A percentile compares a stretch with the other conserved stretches of the same genome.
phyloP scores from a whole-genome alignment of 2,797 vertebrate genomes.

The Enteromius trimaculatus region DNA sequence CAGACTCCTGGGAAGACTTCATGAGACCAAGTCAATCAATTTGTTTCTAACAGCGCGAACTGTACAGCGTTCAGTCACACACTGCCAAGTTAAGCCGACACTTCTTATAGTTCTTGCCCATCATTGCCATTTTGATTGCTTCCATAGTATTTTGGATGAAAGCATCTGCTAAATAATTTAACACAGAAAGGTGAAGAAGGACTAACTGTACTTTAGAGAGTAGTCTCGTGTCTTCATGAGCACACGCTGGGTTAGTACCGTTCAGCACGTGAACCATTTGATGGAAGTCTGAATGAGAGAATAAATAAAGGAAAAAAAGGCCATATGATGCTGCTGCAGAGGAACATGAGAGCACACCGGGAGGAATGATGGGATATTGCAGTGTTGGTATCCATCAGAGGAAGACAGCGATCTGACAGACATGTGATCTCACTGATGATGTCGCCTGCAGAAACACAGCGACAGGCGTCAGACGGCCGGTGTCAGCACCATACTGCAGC shows the following conservation, averaged over 20 bases:
- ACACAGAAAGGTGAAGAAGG: not conserved
- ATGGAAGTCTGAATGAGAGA: not conserved
- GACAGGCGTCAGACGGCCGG: slow-evolving; percentile 43
- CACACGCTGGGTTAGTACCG: not conserved
- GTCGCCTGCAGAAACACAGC: slow-evolving; percentile 20
- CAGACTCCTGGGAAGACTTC: not conserved
- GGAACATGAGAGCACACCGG: not conserved
- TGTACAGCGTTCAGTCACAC: not conserved
- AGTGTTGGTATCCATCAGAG: not conserved
- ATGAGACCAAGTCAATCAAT: not conserved
- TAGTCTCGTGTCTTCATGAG: no score
- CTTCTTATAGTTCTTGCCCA: no score
- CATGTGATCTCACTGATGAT: slow-evolving; percentile 20
- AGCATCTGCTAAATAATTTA: no score
- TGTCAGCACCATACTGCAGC: no score
- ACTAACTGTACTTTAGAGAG: not conserved
- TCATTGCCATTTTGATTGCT: no score
- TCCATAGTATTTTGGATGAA: no score
- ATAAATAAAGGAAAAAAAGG: not conserved
- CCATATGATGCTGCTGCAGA: not conserved
- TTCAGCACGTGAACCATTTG: not conserved
- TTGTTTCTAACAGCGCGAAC: not conserved
- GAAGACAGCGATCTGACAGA: not conserved
- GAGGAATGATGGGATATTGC: not conserved
- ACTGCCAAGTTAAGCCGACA: no score